Conservation (phyloP, 2,113 vertebrate genomes). For the Condylura cristata region DNA sequence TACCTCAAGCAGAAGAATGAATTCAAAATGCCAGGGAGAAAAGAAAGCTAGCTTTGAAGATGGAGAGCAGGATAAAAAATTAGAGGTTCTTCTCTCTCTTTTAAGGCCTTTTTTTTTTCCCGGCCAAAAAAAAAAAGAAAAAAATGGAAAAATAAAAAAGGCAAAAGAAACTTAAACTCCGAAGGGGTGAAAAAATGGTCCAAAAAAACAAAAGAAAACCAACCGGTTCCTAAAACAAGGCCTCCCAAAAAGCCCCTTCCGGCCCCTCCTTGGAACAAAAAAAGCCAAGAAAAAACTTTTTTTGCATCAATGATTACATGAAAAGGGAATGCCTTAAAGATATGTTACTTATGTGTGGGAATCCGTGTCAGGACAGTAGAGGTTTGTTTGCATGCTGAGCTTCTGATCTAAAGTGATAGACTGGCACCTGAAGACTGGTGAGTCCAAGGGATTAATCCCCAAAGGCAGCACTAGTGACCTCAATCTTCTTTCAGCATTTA, state of each 20-base stretch:
- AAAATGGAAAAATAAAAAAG: constrained; percentile 29
- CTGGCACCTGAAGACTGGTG: neutral
- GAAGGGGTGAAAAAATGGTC: no score
- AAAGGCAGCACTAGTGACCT: neutral
- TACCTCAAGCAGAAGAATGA: constrained; percentile 16
- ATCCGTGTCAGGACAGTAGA: neutral
- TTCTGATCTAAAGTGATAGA: constrained; percentile 5
- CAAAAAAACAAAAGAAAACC: no score
- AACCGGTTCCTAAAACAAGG: no score
- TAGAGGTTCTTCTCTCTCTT: neutral
- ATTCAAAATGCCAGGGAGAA: constrained; percentile 1
- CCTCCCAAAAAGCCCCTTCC: neutral
- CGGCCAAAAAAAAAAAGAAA: constrained; percentile 24
- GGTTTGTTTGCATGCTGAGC: neutral
- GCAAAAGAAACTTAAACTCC: no score
- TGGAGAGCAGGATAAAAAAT: neutral
- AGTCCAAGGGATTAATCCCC: neutral
- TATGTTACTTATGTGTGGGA: neutral
- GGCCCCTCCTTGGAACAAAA: neutral
- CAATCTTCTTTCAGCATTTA: neutral
- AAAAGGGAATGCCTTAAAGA: constrained; percentile 4
- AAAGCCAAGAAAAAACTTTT: neutral
- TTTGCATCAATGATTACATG: neutral
- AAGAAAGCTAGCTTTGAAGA: constrained; percentile 54
- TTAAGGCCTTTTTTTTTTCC: neutral